phyloP scores from a whole-genome alignment of 2,797 vertebrate genomes.

The Prunella strophiata region DNA sequence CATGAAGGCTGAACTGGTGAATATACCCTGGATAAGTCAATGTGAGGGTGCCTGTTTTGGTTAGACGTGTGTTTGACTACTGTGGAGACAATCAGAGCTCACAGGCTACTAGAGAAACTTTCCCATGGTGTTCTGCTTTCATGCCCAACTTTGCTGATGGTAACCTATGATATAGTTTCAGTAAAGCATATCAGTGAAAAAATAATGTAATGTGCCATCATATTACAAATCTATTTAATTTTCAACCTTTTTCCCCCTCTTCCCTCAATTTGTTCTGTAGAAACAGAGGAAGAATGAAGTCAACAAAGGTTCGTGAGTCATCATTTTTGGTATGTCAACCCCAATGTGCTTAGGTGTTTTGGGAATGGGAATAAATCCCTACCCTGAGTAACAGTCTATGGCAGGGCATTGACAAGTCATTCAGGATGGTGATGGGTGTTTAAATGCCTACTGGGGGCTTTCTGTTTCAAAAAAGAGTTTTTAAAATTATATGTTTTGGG shows the following conservation, averaged over 20 bases:
- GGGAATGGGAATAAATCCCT: background rate
- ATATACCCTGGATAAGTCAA: background rate
- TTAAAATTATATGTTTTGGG: background rate
- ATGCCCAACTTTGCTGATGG: background rate
- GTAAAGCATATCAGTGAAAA: background rate
- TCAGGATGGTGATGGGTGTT: background rate
- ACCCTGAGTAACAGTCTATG: background rate
- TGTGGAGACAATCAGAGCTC: background rate
- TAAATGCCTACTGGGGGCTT: background rate
- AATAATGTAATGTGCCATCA: background rate
- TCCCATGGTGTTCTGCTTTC: background rate
- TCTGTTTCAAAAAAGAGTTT: background rate
- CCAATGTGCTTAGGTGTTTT: background rate
- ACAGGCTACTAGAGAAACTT: background rate
- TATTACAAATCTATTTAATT: background rate
- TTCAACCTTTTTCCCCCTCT: background rate
- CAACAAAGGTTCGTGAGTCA: background rate
- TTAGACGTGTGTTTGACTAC: background rate
- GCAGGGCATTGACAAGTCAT: background rate
- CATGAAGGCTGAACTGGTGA: background rate
- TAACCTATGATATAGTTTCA: background rate
- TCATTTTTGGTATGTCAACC: background rate
- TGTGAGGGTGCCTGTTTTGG: background rate
- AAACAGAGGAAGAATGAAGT: conserved; percentile 5
- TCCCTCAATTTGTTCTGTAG: background rate